A percentile compares a stretch with the other conserved stretches of the same genome.
Conservation (phyloP, 2,888 invertebrate genomes). For the Cabera pusaria region DNA sequence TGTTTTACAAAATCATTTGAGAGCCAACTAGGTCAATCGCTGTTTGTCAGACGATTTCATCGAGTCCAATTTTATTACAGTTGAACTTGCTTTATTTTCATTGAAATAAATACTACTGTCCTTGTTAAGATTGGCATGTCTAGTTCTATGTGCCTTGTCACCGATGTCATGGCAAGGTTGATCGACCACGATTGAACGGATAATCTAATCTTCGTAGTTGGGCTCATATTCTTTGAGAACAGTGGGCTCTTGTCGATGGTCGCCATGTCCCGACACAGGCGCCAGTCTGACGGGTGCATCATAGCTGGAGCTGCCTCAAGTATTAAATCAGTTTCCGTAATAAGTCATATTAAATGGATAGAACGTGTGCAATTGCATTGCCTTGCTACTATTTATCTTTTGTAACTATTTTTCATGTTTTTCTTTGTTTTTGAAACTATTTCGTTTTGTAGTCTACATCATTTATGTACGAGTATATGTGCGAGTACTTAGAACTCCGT, state of each 20-base stretch:
- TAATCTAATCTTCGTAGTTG: slow-evolving; percentile 47
- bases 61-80: slow-evolving; percentile 14
- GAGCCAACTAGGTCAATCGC: slow-evolving; percentile 34
- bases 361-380: background rate
- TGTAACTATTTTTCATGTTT: too few species aligned
- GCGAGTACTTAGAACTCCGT: too few species aligned
- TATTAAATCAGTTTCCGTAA: slow-evolving; percentile 24
- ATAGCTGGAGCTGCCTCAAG: slow-evolving; percentile 26
- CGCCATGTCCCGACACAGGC: slow-evolving; percentile 41
- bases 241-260: slow-evolving; percentile 60
- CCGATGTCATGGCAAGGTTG: slow-evolving; percentile 26
- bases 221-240: slow-evolving; percentile 57
- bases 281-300: slow-evolving; percentile 51
- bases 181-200: slow-evolving; percentile 32
- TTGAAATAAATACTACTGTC: background rate
- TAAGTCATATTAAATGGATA: slow-evolving; percentile 11
- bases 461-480: too few species aligned
- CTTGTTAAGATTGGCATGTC: too few species aligned
- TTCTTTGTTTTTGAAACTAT: too few species aligned
- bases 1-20: slow-evolving; percentile 13
- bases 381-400: too few species aligned
- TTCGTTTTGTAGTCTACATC: too few species aligned
- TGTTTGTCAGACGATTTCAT: slow-evolving; percentile 31
- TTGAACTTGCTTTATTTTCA: slow-evolving; percentile 7
- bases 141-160: background rate